Conservation (phyloP, 2,113 vertebrate species). For the Xyrauchen texanus region DNA sequence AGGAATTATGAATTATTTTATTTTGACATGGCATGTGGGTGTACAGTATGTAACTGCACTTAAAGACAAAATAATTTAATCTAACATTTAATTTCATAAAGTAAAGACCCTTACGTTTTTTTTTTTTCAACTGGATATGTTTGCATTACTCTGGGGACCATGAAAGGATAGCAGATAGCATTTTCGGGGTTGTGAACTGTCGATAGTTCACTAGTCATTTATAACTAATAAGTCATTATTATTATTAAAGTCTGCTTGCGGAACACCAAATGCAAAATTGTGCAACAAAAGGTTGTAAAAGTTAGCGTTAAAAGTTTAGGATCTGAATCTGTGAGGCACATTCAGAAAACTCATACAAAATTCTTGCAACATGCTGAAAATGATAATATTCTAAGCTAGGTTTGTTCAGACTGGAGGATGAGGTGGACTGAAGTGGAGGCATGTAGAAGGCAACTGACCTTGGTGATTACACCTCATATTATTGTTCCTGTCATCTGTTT, state of each 20-base stretch:
- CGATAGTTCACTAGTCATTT: slow-evolving; percentile 98
- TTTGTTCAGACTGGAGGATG: slow-evolving; percentile 78
- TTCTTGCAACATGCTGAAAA: slow-evolving; percentile 85
- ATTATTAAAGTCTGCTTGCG: slow-evolving; percentile 75
- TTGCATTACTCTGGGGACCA: slow-evolving; percentile 70
- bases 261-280: slow-evolving; percentile 86
- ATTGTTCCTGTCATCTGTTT: slow-evolving; percentile 91
- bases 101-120: slow-evolving; percentile 40
- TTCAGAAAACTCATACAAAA: slow-evolving; percentile 88
- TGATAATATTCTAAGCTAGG: slow-evolving; percentile 90
- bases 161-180: slow-evolving; percentile 90
- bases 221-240: too few species aligned
- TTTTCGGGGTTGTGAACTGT: slow-evolving; percentile 96
- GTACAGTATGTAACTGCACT: neutral
- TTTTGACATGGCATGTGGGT: too few species aligned
- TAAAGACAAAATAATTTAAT: neutral
- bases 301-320: slow-evolving; percentile 72
- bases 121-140: slow-evolving; percentile 38
- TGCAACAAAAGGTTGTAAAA: slow-evolving; percentile 74
- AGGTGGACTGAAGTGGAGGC: slow-evolving; percentile 64
- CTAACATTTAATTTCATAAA: neutral
- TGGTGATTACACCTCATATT: slow-evolving; percentile 76
- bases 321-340: slow-evolving; percentile 82
- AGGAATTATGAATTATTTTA: too few species aligned
- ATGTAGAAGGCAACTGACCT: slow-evolving; percentile 70